Conservation (phyloP, 2,113 vertebrate genomes). For the Solea solea region DNA sequence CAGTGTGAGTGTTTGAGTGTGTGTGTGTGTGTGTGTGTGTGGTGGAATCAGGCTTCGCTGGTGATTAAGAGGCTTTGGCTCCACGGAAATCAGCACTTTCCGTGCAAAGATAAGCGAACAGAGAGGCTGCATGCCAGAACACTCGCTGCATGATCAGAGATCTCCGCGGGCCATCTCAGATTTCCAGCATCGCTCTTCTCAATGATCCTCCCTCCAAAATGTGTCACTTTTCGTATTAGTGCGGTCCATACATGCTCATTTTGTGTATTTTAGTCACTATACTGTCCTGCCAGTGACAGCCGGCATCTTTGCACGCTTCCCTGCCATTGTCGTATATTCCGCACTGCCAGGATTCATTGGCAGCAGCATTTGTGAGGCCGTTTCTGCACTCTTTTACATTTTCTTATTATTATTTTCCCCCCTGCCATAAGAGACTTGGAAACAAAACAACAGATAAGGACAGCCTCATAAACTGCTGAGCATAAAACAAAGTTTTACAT, state of each 20-base stretch:
- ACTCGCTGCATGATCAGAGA: conserved; percentile 9
- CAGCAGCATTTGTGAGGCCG: background rate
- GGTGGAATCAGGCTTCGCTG: conserved; percentile 19
- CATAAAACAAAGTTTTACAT: background rate
- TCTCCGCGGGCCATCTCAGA: conserved; percentile 14
- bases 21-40: background rate
- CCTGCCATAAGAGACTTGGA: background rate
- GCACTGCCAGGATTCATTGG: conserved; percentile 27
- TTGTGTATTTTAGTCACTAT: conserved; percentile 19
- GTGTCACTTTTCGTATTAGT: background rate
- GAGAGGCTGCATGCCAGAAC: conserved; percentile 21
- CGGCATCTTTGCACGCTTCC: conserved; percentile 36
- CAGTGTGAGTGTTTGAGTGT: conserved; percentile 18
- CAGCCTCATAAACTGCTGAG: background rate
- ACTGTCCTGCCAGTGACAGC: conserved; percentile 7
- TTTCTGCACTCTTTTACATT: background rate
- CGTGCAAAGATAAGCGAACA: conserved; percentile 6
- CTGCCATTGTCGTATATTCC: background rate
- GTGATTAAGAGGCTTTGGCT: conserved; percentile 63
- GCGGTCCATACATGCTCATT: background rate
- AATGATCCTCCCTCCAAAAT: background rate
- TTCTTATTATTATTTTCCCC: background rate
- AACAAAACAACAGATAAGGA: background rate
- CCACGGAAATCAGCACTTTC: conserved; percentile 56
- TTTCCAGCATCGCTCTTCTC: background rate